Percentiles rank a stretch among this genome's conserved stretches.
These are phyloP conservation scores for Callyntrura guangdongensis DNA, from an alignment of 2,888 invertebrate genomes.

Conservation along the genomic window DNA sequence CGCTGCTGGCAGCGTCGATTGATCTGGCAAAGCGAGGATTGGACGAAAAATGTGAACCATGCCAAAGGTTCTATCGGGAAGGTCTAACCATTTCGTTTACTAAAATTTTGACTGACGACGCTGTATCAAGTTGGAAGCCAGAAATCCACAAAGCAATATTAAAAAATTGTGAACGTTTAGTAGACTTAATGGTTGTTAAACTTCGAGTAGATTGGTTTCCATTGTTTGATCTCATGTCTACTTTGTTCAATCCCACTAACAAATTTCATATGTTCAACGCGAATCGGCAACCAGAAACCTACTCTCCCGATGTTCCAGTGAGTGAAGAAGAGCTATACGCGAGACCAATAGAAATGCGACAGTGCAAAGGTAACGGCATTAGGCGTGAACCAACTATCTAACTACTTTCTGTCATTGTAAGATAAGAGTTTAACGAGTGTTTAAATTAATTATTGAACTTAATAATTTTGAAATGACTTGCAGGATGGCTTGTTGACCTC, in stretches of 20 bases:
- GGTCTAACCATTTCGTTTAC: constrained; percentile 97
- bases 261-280: constrained; percentile 97
- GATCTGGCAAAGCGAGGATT: constrained; percentile 94
- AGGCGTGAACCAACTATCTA: too few relatives aligned
- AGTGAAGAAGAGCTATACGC: constrained; percentile 92
- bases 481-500: constrained; percentile 97
- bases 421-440: neutral
- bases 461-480: neutral
- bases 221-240: constrained; percentile 95
- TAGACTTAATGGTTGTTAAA: constrained; percentile 97
- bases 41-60: constrained; percentile 95
- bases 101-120: constrained; percentile 98
- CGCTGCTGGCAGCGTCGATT: constrained; percentile 95
- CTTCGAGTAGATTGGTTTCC: constrained; percentile 96
- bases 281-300: constrained; percentile 91
- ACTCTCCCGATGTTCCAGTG: constrained; percentile 88
- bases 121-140: constrained; percentile 98
- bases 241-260: constrained; percentile 97
- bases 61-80: constrained; percentile 97
- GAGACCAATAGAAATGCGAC: constrained; percentile 92
- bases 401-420: neutral
- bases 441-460: neutral
- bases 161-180: constrained; percentile 96
- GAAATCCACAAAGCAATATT: constrained; percentile 98
- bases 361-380: constrained; percentile 89